Evolutionary conservation across 1,140 invertebrate genomes (phyloP), one percentile per base, ranked within the genome.

Genomic region (Melanaphis sacchari): DNA sequence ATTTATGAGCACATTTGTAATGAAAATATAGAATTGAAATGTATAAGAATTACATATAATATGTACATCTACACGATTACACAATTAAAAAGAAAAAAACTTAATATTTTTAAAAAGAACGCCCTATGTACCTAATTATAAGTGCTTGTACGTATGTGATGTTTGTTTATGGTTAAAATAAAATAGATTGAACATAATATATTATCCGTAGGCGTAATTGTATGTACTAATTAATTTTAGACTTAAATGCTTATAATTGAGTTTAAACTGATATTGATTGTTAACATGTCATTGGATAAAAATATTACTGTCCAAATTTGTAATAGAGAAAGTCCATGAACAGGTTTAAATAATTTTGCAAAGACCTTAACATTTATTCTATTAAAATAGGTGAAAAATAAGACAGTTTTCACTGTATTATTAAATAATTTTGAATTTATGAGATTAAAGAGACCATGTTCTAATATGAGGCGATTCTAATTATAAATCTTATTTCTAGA

Each of bases 341-440:
- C 54, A 31, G 1, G 11, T 66, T 66, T 0, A 66, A 66, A 66
- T 66, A 59, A 18, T 6, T 66, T n/a, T 18, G 15, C 3, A 66
- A n/a, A 15, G 18, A n/a, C 59, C 59, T 66, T n/a, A n/a, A 18
- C 5, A 66, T 66, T 66, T 11, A n/a, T 18, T 31, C 15, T 0
- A 5, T 66, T 66, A 66, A n/a, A 4, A n/a, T 0, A 15, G 9
- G 6, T 31, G 9, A 31, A 66, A 2, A 5, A n/a, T 66, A 66
- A 66, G 26, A 9, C 31, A 66, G 31, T 31, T 66, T 66, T 66
- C 31, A 66, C 4, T 18, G 15, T 66, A 66, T 66, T n/a, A n/a
- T 66, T n/a, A 66, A 66, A 66, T 66, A n/a, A 66, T 66, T 66
- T 66, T 66, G 31, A 66, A 66, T 66, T n/a, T 66, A 66, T 66